Base-by-base conservation (phyloP, 1,140 invertebrate genomes). In the Lordiphosa clarofinis region DNA sequence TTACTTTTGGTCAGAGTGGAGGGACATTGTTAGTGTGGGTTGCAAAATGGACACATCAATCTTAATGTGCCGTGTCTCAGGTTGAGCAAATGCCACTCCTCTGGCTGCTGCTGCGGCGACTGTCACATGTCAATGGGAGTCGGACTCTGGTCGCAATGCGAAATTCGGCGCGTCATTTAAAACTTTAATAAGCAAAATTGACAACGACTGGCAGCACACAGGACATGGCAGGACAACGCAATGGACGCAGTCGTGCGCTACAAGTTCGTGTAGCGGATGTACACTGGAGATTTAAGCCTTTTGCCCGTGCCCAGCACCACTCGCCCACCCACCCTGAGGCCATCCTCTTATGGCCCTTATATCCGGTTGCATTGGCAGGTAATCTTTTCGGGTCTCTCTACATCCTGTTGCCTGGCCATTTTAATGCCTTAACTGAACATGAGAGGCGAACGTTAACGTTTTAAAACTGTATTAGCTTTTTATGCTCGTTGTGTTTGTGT, bases 111-210 rank as follows among this genome's bases (percentile, higher is more conserved):
- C 48, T 33, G 7, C 42, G 36, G n/a, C 50, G 37, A 38, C 40
- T 57, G 63, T 57, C 58, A 68, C 73, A 68, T 75, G 72, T 76
- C 73, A 76, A 75, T 75, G 62, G 15, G 72, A 56, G 15, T 38
- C 31, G 64, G 37, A 31, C 46, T 28, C 62, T 28, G 55, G 56
- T 59, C 69, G 56, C 76, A 82, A 61, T 82, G 76, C 62, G 76
- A 81, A 76, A 69, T 82, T 81, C 56, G 76, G 76, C 76, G 78
- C 76, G 76, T 81, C 78, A 81, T 82, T 81, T 81, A 81, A 81
- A 81, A 81, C 76, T 81, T 81, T 81, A 81, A 81, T 81, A 81
- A 82, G 76, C 76, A 73, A 68, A 82, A 81, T 82, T 81, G 76
- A 81, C 76, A 81, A 75, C 58, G 76, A 75, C 68, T 63, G 55